Evolutionary conservation across 2,888 invertebrate species (phyloP).

Genomic region (Drosophila kambysellisi): DNA sequence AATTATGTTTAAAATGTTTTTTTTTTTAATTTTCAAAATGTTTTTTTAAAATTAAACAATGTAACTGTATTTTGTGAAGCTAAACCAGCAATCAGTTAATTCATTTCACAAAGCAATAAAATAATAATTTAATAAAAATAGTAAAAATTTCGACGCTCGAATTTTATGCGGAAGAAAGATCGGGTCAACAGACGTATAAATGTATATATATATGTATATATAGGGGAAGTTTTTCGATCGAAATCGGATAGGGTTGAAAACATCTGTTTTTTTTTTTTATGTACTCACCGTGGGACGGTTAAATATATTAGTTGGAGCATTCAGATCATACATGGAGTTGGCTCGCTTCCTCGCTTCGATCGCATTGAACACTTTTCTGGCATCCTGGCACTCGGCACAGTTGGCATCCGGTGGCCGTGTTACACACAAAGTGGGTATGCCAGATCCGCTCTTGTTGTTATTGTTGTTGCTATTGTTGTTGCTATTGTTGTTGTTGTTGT

Average conservation of each 20-base stretch:
- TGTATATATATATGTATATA: not conserved
- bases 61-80: not conserved
- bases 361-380: not conserved
- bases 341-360: conserved; percentile 35
- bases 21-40: not conserved
- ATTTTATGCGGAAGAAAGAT: not conserved
- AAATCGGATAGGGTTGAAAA: not conserved
- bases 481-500: conserved; percentile 20
- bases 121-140: not conserved
- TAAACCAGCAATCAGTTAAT: not conserved
- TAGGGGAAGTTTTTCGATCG: not conserved
- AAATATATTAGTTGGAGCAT: not conserved
- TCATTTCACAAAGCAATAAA: not conserved
- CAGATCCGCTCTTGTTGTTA: conserved; percentile 1
- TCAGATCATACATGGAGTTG: conserved; percentile 57
- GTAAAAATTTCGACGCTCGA: not conserved
- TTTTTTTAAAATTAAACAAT: not conserved
- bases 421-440: not conserved
- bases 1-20: not conserved
- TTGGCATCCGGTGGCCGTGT: conserved; percentile 1
- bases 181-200: not conserved
- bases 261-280: not conserved
- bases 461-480: conserved; percentile 16
- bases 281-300: conserved; percentile 39
- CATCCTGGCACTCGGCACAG: conserved; percentile 37